Evolutionary conservation across 2,113 vertebrate species (phyloP).

Genomic region (Paramormyrops kingsleyae): DNA sequence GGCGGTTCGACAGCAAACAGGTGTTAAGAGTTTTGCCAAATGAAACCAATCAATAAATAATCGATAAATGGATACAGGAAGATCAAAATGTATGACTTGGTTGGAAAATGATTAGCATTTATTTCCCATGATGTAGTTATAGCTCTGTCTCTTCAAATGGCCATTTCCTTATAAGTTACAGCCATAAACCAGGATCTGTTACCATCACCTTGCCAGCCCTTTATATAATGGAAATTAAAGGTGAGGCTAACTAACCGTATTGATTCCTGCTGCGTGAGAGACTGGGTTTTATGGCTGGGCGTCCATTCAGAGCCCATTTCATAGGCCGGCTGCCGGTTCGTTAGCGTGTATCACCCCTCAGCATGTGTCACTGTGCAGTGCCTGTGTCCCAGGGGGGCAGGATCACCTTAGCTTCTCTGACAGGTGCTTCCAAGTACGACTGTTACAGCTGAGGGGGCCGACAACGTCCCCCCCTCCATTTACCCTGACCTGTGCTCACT

Average conservation of each 20-base stretch:
- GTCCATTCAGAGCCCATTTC: neutral
- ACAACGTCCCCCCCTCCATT: neutral
- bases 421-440: neutral
- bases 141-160: neutral
- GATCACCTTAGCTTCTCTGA: neutral
- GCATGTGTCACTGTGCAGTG: neutral
- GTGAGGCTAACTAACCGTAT: neutral
- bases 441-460: neutral
- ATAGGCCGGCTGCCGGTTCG: neutral
- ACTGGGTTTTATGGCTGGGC: neutral
- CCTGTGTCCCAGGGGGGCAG: neutral
- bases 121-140: neutral
- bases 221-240: neutral
- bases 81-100: neutral
- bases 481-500: neutral
- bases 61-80: neutral
- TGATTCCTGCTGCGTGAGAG: neutral
- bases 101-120: neutral
- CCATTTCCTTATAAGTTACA: neutral
- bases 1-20: slow-evolving; percentile 20
- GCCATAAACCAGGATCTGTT: neutral
- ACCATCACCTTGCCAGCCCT: neutral
- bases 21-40: neutral
- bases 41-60: neutral
- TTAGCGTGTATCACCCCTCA: neutral